Conservation (phyloP, 2,888 invertebrate genomes). For the Hoplodrina blanda region DNA sequence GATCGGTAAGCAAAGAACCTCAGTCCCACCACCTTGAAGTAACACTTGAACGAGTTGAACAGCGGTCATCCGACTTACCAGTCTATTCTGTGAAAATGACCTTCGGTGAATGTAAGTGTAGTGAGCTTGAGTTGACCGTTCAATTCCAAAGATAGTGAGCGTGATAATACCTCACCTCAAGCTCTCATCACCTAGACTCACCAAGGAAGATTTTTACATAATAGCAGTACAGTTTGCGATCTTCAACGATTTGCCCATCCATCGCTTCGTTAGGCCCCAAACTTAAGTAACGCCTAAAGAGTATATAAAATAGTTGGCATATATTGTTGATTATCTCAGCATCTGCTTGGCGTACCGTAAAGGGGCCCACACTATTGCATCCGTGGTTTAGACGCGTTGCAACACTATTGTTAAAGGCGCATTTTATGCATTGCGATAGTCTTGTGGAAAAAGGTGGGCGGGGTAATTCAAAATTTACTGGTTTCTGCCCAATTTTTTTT, state of each 20-base stretch:
- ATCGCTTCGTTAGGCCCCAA: slow-evolving; percentile 15
- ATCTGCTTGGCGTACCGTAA: slow-evolving; percentile 57
- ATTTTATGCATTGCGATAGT: slow-evolving; percentile 15
- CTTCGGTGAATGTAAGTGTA: too few relatives aligned
- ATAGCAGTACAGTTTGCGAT: neutral
- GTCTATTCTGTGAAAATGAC: too few relatives aligned
- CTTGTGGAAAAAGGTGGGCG: neutral
- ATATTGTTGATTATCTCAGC: slow-evolving; percentile 50
- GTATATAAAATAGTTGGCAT: slow-evolving; percentile 37
- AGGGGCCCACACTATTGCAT: slow-evolving; percentile 53
- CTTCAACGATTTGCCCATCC: neutral
- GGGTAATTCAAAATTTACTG: neutral
- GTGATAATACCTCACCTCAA: too few relatives aligned
- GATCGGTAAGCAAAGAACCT: too few relatives aligned
- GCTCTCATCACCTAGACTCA: too few relatives aligned
- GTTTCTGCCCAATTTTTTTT: too few relatives aligned
- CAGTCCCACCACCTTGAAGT: too few relatives aligned
- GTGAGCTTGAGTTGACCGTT: too few relatives aligned
- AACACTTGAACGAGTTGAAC: too few relatives aligned
- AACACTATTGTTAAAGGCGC: slow-evolving; percentile 56
- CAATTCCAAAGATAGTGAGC: too few relatives aligned
- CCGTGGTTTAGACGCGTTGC: slow-evolving; percentile 36
- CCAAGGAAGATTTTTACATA: too few relatives aligned
- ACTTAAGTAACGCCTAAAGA: slow-evolving; percentile 38
- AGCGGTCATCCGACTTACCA: too few relatives aligned